Evolutionary conservation across 2,113 vertebrate species (phyloP).

Genomic region (Corythaeola cristata): DNA sequence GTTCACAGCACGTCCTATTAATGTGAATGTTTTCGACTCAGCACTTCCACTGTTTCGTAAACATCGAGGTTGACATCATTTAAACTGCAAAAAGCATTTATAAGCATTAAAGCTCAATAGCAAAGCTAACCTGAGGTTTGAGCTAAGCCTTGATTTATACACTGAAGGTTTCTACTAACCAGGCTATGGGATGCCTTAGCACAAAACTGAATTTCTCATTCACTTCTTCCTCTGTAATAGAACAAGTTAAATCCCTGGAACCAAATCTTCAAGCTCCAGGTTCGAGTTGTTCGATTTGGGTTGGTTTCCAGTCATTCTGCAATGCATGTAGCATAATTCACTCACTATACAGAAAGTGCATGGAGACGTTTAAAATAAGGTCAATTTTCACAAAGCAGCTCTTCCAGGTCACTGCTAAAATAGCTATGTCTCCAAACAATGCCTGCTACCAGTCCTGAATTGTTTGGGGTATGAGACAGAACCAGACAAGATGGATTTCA

Average conservation of each 20-base stretch:
- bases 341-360: neutral
- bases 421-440: neutral
- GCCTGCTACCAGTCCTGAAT: neutral
- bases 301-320: neutral
- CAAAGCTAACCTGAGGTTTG: conserved; percentile 14
- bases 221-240: neutral
- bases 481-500: neutral
- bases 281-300: neutral
- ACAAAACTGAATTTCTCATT: conserved; percentile 9
- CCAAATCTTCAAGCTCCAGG: neutral
- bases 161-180: neutral
- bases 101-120: conserved; percentile 46
- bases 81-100: conserved; percentile 63
- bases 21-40: conserved; percentile 67
- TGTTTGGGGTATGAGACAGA: neutral
- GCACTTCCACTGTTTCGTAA: conserved; percentile 64
- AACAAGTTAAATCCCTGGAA: neutral
- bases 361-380: neutral
- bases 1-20: conserved; percentile 68
- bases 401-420: neutral
- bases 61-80: conserved; percentile 68
- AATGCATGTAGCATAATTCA: neutral
- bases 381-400: neutral
- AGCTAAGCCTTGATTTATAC: conserved; percentile 36
- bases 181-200: neutral